Evolutionary conservation across 2,888 invertebrate genomes (phyloP).

Genomic region (Prosopocoilus inquinatus): DNA sequence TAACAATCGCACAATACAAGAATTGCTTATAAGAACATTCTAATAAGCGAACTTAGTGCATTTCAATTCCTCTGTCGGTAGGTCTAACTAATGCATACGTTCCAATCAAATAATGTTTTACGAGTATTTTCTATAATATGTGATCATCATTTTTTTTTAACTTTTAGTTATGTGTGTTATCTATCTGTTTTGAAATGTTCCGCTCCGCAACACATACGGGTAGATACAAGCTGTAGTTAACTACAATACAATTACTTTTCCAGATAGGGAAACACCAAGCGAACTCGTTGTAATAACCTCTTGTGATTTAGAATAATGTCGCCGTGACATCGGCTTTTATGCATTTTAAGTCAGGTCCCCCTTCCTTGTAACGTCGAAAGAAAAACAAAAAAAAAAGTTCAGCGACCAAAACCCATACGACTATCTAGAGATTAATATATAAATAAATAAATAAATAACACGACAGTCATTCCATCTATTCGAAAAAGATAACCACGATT

Average conservation of each 20-base stretch:
- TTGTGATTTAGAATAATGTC: constrained; percentile 15
- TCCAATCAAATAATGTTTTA: not conserved
- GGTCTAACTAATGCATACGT: not conserved
- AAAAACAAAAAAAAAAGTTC: constrained; percentile 5
- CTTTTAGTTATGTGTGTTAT: no score
- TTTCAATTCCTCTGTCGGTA: not conserved
- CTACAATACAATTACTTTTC: not conserved
- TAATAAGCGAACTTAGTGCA: not conserved
- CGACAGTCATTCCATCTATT: no score
- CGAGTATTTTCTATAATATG: not conserved
- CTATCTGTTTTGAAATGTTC: no score
- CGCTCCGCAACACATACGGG: not conserved
- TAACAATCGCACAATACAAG: not conserved
- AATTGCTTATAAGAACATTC: not conserved
- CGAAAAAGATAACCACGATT: no score
- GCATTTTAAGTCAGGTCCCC: no score
- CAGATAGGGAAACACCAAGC: constrained; percentile 18
- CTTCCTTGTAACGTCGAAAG: not conserved
- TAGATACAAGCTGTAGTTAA: not conserved
- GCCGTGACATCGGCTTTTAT: not conserved
- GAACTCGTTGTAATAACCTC: constrained; percentile 21
- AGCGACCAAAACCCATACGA: constrained; percentile 23
- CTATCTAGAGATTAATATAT: not conserved
- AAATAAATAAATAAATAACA: no score
- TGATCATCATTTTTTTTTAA: no score